Evolutionary conservation across 2,888 invertebrate genomes (phyloP).

Genomic region (Lasioglossum malachurum): DNA sequence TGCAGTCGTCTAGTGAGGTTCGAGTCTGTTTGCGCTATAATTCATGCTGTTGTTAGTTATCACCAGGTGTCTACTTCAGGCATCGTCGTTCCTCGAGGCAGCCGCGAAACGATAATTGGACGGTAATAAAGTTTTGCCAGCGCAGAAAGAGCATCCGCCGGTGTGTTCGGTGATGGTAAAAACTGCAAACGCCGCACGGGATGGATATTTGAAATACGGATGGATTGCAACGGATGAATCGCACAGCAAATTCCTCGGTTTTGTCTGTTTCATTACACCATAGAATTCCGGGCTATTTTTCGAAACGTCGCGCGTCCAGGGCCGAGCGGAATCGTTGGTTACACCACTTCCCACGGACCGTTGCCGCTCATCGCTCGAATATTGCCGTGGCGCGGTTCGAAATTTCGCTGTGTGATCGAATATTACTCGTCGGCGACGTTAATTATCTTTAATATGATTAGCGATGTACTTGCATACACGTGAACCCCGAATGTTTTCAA

Average conservation of each 20-base stretch:
- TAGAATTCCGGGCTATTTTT: slow-evolving; percentile 69
- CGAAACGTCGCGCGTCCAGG: slow-evolving; percentile 33
- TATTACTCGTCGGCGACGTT: slow-evolving; percentile 59
- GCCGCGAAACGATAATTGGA: slow-evolving; percentile 22
- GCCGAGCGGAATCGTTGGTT: slow-evolving; percentile 57
- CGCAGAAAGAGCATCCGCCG: neutral
- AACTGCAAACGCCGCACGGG: slow-evolving; percentile 34
- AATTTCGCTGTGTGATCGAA: slow-evolving; percentile 68
- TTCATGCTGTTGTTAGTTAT: neutral
- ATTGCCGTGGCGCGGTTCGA: slow-evolving; percentile 39
- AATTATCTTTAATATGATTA: slow-evolving; percentile 74
- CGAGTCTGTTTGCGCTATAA: neutral
- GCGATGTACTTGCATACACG: slow-evolving; percentile 63
- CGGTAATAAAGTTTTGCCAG: slow-evolving; percentile 32
- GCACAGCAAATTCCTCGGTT: slow-evolving; percentile 59
- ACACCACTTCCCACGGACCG: slow-evolving; percentile 56
- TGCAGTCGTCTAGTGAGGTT: neutral
- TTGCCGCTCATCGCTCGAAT: slow-evolving; percentile 37
- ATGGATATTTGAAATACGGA: slow-evolving; percentile 61
- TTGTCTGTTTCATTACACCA: slow-evolving; percentile 71
- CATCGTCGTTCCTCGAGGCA: neutral
- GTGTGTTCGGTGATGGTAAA: slow-evolving; percentile 50
- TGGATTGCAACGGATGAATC: slow-evolving; percentile 62
- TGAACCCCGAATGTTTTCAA: slow-evolving; percentile 54
- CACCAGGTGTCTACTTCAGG: neutral